These are phyloP conservation scores for Girardinichthys multiradiatus DNA, from an alignment of 2,113 vertebrate genomes.

Conservation along the genomic window DNA sequence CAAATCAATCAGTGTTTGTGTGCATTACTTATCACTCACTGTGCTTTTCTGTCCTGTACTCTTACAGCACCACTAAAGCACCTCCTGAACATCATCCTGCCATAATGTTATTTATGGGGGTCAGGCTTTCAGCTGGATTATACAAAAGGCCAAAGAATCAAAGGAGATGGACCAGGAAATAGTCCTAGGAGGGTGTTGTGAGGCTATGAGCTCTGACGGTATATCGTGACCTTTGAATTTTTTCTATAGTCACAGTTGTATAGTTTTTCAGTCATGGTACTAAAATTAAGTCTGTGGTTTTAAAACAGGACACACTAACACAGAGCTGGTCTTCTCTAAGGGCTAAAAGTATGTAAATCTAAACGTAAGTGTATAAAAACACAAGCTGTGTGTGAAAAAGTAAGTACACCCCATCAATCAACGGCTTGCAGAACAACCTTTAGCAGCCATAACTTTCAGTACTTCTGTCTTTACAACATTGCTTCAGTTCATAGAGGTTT, in stretches of 20 bases:
- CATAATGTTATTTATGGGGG: constrained; percentile 81
- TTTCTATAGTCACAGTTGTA: neutral
- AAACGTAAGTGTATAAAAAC: no score
- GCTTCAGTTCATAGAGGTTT: no score
- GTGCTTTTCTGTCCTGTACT: constrained; percentile 79
- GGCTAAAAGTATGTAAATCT: no score
- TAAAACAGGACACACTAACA: neutral
- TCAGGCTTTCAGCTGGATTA: constrained; percentile 74
- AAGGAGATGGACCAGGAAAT: constrained; percentile 33
- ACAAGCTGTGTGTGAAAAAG: no score
- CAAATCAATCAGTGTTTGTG: constrained; percentile 86
- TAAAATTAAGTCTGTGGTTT: neutral
- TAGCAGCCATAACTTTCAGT: no score
- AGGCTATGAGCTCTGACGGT: neutral
- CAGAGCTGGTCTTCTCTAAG: no score
- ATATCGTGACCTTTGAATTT: neutral
- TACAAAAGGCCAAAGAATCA: constrained; percentile 80
- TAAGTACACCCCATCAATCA: no score
- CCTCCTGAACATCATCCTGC: constrained; percentile 13
- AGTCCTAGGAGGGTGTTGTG: neutral
- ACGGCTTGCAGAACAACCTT: no score
- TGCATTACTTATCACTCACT: constrained; percentile 86
- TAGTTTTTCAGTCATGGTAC: neutral
- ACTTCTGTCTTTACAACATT: no score
- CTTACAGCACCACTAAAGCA: neutral